These are phyloP conservation scores for Deroptyus accipitrinus DNA, from an alignment of 2,113 vertebrate genomes.

Conservation along the genomic window DNA sequence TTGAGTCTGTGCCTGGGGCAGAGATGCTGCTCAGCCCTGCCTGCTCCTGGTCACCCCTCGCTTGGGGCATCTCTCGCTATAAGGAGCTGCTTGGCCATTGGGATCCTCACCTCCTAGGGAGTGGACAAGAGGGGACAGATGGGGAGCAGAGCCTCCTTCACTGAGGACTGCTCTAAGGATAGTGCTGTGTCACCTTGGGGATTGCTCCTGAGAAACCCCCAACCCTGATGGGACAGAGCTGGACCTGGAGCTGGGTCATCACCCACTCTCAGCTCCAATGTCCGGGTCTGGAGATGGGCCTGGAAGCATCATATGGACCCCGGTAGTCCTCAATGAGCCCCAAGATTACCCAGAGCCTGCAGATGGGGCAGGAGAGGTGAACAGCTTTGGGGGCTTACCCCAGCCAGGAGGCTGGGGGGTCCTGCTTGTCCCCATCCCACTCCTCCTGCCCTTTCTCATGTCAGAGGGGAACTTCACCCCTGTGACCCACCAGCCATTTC, in stretches of 20 bases:
- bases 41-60: background rate
- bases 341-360: background rate
- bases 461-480: background rate
- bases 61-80: background rate
- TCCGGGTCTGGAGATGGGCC: background rate
- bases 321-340: background rate
- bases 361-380: background rate
- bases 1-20: background rate
- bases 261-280: background rate
- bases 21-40: background rate
- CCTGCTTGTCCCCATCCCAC: background rate
- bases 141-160: background rate
- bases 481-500: background rate
- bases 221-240: background rate
- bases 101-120: background rate
- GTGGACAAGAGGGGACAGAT: background rate
- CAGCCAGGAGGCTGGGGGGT: too few species aligned
- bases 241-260: background rate
- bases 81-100: background rate
- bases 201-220: fast-evolving
- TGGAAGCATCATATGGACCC: background rate
- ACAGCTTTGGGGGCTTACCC: background rate
- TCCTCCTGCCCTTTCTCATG: background rate
- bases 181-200: background rate
- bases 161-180: background rate